These are phyloP conservation scores for Eristalinus sepulchralis DNA, from an alignment of 2,888 invertebrate genomes.

Conservation along the genomic window DNA sequence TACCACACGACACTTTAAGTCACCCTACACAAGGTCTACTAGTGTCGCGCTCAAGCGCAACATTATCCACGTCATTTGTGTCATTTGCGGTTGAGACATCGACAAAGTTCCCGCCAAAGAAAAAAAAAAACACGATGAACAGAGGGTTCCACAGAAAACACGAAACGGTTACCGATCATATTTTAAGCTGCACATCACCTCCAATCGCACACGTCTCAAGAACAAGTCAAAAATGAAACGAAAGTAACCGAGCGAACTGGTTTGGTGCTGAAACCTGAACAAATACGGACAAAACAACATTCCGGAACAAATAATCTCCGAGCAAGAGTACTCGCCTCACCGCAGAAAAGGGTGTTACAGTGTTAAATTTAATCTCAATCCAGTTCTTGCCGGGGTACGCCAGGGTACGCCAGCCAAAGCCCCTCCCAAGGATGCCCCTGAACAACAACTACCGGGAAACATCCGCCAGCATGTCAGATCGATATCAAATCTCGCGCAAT, in stretches of 20 bases:
- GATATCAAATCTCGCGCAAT: slow-evolving; percentile 19
- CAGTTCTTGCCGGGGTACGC: neutral
- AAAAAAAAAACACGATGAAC: too few relatives aligned
- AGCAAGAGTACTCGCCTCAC: neutral
- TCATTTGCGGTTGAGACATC: neutral
- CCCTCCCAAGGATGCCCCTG: slow-evolving; percentile 19
- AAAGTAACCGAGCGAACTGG: slow-evolving; percentile 28
- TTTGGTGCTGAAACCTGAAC: slow-evolving; percentile 23
- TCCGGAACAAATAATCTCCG: slow-evolving; percentile 14
- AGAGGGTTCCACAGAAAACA: neutral
- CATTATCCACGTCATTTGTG: neutral
- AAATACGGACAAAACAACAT: slow-evolving; percentile 1
- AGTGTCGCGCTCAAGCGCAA: neutral
- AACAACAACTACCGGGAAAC: slow-evolving; percentile 2
- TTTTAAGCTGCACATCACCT: neutral
- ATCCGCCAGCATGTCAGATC: slow-evolving; percentile 10
- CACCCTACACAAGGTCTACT: neutral
- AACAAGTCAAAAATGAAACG: slow-evolving; percentile 14
- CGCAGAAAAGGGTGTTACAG: slow-evolving; percentile 16
- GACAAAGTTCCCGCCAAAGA: neutral
- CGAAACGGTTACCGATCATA: neutral
- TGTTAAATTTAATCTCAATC: neutral
- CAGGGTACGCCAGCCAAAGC: neutral
- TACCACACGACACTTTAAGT: neutral
- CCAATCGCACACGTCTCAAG: neutral